phyloP scores from a whole-genome alignment of 2,113 vertebrate species.

The Leuciscus idus region DNA sequence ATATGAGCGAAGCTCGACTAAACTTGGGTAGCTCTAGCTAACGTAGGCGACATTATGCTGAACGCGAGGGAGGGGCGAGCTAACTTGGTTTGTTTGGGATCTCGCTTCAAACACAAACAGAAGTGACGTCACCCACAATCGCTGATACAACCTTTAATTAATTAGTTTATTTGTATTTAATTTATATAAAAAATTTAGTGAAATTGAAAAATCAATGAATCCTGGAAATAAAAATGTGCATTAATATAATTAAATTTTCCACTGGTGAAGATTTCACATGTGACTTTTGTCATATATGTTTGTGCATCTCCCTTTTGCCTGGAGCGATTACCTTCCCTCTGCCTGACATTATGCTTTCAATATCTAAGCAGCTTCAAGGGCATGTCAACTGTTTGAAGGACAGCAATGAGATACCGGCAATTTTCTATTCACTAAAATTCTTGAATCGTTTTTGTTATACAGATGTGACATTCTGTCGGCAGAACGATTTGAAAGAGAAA shows the following conservation, averaged over 20 bases:
- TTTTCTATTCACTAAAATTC: slow-evolving; percentile 38
- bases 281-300: neutral
- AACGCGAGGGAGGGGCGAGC: no score
- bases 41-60: no score
- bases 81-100: no score
- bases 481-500: neutral
- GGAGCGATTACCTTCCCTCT: slow-evolving; percentile 1
- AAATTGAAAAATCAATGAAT: neutral
- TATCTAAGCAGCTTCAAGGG: slow-evolving; percentile 7
- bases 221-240: neutral
- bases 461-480: slow-evolving; percentile 32
- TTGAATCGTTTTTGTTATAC: neutral
- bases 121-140: no score
- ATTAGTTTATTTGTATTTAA: neutral
- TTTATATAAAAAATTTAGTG: neutral
- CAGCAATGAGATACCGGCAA: neutral
- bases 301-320: neutral
- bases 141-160: neutral
- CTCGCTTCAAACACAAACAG: no score
- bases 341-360: neutral
- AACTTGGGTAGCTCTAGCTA: no score
- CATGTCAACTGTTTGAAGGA: slow-evolving; percentile 15
- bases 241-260: neutral
- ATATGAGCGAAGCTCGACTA: no score
- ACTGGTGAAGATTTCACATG: neutral